Percentiles rank a stretch among this genome's conserved stretches.
Evolutionary conservation across 2,797 vertebrate species (phyloP).

Genomic region (Chiroxiphia lanceolata): DNA sequence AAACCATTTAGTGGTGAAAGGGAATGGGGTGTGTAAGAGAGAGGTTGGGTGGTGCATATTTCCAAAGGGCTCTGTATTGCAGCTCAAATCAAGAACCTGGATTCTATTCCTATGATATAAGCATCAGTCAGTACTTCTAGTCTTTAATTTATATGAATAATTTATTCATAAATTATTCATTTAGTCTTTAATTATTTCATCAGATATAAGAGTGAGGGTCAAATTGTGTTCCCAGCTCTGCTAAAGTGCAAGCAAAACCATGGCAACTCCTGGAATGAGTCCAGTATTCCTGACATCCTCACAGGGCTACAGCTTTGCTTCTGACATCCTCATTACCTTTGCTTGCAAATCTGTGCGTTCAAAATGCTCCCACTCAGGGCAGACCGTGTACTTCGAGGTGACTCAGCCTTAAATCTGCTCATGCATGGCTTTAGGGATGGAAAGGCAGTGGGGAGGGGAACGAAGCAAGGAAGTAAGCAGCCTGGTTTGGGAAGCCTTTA

Average conservation of each 20-base stretch:
- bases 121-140: not conserved
- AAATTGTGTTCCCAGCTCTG: not conserved
- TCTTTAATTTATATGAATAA: not conserved
- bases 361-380: not conserved
- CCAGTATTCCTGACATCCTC: not conserved
- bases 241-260: not conserved
- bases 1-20: not conserved
- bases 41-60: not conserved
- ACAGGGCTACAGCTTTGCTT: not conserved
- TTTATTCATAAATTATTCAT: too few relatives aligned
- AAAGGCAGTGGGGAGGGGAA: not conserved
- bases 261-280: not conserved
- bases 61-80: not conserved
- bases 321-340: fast-evolving
- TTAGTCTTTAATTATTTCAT: not conserved
- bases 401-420: not conserved
- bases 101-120: not conserved
- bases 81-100: not conserved
- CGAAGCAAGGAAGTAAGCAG: not conserved
- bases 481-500: fast-evolving
- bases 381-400: fast-evolving
- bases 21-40: not conserved
- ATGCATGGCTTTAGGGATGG: not conserved
- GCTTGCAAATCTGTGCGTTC: not conserved
- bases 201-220: not conserved